Conservation (phyloP, 2,888 invertebrate genomes). For the Nomada ferruginata region DNA sequence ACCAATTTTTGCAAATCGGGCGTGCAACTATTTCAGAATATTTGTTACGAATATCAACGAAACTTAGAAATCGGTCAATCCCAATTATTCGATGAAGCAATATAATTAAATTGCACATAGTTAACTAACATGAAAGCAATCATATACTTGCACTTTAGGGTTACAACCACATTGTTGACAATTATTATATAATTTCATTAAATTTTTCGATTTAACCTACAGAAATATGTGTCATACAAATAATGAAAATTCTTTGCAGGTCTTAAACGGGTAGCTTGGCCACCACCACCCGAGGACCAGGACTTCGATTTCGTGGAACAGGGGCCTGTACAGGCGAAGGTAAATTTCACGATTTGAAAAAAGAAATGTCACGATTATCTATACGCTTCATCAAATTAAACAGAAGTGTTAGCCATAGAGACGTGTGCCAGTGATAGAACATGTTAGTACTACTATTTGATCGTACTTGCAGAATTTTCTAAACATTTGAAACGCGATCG, state of each 20-base stretch:
- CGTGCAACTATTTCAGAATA: no score
- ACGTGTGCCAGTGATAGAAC: constrained; percentile 16
- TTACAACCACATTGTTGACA: no score
- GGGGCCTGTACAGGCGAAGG: constrained; percentile 87
- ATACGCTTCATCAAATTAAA: constrained; percentile 22
- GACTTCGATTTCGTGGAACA: constrained; percentile 86
- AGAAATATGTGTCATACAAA: background rate
- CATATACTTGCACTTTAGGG: no score
- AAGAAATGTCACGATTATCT: background rate
- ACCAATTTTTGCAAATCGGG: no score
- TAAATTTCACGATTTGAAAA: constrained; percentile 77
- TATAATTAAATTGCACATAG: no score
- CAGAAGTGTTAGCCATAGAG: constrained; percentile 6
- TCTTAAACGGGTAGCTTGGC: constrained; percentile 95
- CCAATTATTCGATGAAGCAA: no score
- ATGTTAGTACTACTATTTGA: background rate
- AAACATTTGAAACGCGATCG: background rate
- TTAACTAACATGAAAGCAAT: no score
- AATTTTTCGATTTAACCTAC: background rate
- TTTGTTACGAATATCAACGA: no score
- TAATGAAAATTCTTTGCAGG: constrained; percentile 86
- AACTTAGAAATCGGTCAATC: no score
- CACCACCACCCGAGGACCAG: constrained; percentile 90
- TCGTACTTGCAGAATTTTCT: background rate
- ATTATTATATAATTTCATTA: background rate